Percentiles rank a stretch among this genome's conserved stretches.
phyloP scores from a whole-genome alignment of 1,140 invertebrate genomes.

The Drosophila santomea region DNA sequence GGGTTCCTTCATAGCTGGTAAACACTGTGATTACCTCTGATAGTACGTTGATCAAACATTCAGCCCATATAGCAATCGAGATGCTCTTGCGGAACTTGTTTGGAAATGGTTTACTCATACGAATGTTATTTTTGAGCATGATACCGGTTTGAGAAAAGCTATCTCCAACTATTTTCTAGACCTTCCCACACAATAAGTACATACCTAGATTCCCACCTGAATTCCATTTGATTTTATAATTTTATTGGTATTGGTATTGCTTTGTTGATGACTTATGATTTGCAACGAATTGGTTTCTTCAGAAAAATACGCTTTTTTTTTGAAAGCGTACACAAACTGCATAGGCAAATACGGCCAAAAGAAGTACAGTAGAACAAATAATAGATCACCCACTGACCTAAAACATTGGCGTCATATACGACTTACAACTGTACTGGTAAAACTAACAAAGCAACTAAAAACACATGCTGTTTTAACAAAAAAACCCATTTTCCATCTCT shows the following conservation, averaged over 20 bases:
- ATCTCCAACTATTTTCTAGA: slow-evolving; percentile 25
- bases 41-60: slow-evolving; percentile 16
- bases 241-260: slow-evolving; percentile 41
- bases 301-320: slow-evolving; percentile 21
- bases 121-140: slow-evolving; percentile 38
- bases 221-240: slow-evolving; percentile 41
- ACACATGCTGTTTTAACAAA: slow-evolving; percentile 22
- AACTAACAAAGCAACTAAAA: slow-evolving; percentile 26
- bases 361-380: slow-evolving; percentile 30
- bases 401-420: slow-evolving; percentile 25
- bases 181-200: slow-evolving; percentile 20
- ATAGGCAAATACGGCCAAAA: slow-evolving; percentile 24
- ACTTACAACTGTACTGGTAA: slow-evolving; percentile 33
- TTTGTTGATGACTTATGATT: slow-evolving; percentile 39
- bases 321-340: not conserved
- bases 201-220: slow-evolving; percentile 21
- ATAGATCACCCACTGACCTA: slow-evolving; percentile 22
- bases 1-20: slow-evolving; percentile 12
- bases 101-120: slow-evolving; percentile 27
- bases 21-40: not conserved
- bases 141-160: slow-evolving; percentile 21
- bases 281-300: slow-evolving; percentile 66
- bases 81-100: slow-evolving; percentile 16
- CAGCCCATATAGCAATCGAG: slow-evolving; percentile 3
- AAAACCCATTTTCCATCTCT: slow-evolving; percentile 11